Percentiles rank a stretch among this genome's conserved stretches.
Conservation (phyloP, 2,113 vertebrate genomes). For the Microcebus jonahi region DNA sequence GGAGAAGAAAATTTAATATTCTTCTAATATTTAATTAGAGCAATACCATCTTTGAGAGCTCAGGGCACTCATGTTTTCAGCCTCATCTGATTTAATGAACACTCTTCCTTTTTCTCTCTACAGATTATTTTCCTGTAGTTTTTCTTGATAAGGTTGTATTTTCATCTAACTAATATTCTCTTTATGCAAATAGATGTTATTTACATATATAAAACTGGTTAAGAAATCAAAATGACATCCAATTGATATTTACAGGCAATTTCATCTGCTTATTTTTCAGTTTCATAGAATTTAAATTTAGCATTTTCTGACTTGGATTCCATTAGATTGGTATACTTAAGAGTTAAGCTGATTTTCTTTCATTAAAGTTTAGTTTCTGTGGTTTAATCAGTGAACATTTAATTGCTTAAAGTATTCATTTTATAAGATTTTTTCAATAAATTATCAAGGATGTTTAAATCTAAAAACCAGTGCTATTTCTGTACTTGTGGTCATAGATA, state of each 20-base stretch:
- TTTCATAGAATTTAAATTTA: conserved; percentile 76
- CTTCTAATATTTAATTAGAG: conserved; percentile 42
- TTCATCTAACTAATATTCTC: conserved; percentile 70
- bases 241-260: conserved; percentile 77
- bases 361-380: conserved; percentile 79
- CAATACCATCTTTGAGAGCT: conserved; percentile 16
- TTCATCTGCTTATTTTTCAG: conserved; percentile 70
- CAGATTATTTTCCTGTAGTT: conserved; percentile 52
- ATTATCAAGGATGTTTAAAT: conserved; percentile 76
- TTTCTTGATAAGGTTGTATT: conserved; percentile 58
- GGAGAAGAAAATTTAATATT: conserved; percentile 20
- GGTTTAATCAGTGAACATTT: conserved; percentile 77
- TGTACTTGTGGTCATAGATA: conserved; percentile 79
- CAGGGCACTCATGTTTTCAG: not conserved
- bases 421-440: conserved; percentile 80
- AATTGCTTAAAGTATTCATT: conserved; percentile 81
- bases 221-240: conserved; percentile 74
- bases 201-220: conserved; percentile 73
- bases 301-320: conserved; percentile 71
- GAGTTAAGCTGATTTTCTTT: conserved; percentile 81
- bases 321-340: conserved; percentile 76
- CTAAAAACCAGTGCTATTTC: conserved; percentile 76
- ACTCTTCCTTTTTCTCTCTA: conserved; percentile 33
- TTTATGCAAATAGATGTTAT: conserved; percentile 73
- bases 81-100: conserved; percentile 25